Percentiles rank a stretch among this genome's conserved stretches.
Evolutionary conservation across 2,113 vertebrate genomes (phyloP).

Genomic region (Felis chaus): DNA sequence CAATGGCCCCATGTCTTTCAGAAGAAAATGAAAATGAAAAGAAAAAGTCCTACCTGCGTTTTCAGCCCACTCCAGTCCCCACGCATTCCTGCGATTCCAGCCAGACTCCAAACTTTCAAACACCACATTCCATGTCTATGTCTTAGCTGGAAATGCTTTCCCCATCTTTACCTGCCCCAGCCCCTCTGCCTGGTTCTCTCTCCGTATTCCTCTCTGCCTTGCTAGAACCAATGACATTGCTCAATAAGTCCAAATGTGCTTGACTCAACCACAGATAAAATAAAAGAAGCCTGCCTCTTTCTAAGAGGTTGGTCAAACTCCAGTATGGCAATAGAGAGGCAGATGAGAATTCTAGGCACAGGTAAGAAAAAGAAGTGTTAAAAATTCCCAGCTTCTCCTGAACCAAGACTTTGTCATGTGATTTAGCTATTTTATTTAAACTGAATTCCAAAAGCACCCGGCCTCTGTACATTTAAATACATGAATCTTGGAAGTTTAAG

Average conservation of each 20-base stretch:
- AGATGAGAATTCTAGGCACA: background rate
- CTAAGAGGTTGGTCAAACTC: background rate
- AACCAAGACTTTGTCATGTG: background rate
- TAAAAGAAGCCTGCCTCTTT: background rate
- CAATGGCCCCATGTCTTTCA: background rate
- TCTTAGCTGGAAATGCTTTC: background rate
- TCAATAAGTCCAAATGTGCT: background rate
- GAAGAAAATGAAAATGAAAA: background rate
- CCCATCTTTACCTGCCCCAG: background rate
- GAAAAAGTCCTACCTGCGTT: background rate
- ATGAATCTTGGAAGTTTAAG: background rate
- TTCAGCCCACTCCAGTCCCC: background rate
- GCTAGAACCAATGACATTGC: background rate
- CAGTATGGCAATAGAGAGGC: background rate
- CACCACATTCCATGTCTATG: accelerated
- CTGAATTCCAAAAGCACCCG: background rate
- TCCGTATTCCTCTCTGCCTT: background rate
- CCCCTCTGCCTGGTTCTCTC: background rate
- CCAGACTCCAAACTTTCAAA: accelerated
- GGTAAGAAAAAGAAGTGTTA: background rate
- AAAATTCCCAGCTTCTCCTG: background rate
- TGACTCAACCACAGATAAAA: background rate
- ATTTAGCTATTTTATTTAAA: constrained; percentile 5
- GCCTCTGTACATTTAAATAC: background rate
- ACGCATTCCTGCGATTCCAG: background rate